Evolutionary conservation across 2,797 vertebrate species (phyloP), one percentile per base, ranked within the genome.

Genomic region (Natrix natrix): DNA sequence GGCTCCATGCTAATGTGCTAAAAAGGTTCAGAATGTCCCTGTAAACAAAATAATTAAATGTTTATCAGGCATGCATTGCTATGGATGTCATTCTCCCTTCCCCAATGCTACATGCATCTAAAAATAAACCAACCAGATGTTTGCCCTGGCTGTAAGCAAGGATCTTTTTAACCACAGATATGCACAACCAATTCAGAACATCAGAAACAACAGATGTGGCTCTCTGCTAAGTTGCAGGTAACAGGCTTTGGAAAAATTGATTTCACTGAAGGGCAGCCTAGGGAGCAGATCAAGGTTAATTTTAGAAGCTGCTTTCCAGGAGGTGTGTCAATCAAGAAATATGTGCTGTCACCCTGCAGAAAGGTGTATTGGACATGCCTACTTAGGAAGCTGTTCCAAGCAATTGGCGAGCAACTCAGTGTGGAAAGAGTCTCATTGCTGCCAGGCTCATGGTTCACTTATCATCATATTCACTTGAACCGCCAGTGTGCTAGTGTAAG

Each of bases 381-480:
- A 93, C 93, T 94, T 94, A 94, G 87, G 57, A 96, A 96, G 94
- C 59, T 83, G 63, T 93, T 94, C 91, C 54, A 28, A 94, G 94
- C 92, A 87, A 96, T 92, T 92, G 94, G 90, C 92, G 92, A 92
- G 90, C 57, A 93, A 95, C 89, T 89, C 87, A 14, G 37, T 54
- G 92, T 93, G 92, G 90, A 96, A 96, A 96, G 92, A 5, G 78
- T 95, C 92, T 69, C 52, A 32, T 94, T 96, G 92, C 88, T 95
- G 92, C 88, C 94, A 94, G 92, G 94, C 93, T 78, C 28, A 86
- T 17, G 5, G 92, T 94, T 86, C 89, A 43, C 55, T 90, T 91
- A 48, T 87, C 63, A 94, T 95, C 93, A 83, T 88, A 26, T 93
- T 94, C 92, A 94, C 78, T 69, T 43, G 13, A 94, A 83, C 17